Evolutionary conservation across 2,113 vertebrate species (phyloP).

Genomic region (Coregonus clupeaformis): DNA sequence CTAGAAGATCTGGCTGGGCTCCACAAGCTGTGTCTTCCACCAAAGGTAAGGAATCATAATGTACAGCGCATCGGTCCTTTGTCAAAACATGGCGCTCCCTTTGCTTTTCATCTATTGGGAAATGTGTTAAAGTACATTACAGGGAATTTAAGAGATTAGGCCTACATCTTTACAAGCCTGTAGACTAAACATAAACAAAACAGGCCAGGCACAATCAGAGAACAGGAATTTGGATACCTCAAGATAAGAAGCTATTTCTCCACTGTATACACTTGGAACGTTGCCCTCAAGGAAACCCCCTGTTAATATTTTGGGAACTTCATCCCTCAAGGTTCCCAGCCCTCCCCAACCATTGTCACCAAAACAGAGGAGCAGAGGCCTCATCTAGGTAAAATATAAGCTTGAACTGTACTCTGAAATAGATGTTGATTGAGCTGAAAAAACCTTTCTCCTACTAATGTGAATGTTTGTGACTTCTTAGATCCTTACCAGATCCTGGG

Average conservation of each 20-base stretch:
- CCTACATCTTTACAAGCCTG: not conserved
- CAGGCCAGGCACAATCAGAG: not conserved
- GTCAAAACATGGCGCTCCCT: not conserved
- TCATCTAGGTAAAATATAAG: conserved; percentile 76
- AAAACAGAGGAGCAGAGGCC: conserved; percentile 88
- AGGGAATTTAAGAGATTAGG: not conserved
- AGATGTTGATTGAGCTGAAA: not conserved
- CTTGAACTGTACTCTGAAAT: not conserved
- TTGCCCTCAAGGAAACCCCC: not conserved
- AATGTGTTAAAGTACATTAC: not conserved
- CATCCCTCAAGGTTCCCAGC: conserved; percentile 72
- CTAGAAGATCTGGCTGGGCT: conserved; percentile 83
- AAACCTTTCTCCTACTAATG: not conserved
- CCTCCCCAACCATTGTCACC: conserved; percentile 80
- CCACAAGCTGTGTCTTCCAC: conserved; percentile 76
- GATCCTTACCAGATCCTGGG: conserved; percentile 90
- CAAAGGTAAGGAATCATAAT: conserved; percentile 73
- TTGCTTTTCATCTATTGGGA: not conserved
- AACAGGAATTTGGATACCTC: not conserved
- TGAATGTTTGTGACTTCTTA: conserved; percentile 37
- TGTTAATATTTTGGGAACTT: conserved; percentile 5
- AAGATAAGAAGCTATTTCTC: conserved; percentile 2
- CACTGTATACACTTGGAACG: not conserved
- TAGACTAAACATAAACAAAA: not conserved
- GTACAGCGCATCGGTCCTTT: not conserved